phyloP scores from a whole-genome alignment of 2,888 invertebrate species.

The Micoletzkya japonica region DNA sequence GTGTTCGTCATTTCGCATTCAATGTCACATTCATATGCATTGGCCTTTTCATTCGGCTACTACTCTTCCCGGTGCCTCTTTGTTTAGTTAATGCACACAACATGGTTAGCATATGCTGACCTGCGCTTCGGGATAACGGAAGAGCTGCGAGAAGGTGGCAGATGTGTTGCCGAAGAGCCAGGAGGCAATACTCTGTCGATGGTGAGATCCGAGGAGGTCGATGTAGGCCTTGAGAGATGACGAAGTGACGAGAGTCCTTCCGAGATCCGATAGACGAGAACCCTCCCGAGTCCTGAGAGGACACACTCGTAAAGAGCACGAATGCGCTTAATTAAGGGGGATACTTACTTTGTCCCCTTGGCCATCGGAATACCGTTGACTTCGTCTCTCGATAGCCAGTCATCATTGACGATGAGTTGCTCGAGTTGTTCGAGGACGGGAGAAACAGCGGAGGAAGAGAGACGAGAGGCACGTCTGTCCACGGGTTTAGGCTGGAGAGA shows the following conservation, averaged over 20 bases:
- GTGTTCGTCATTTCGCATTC: too few species aligned
- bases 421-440: conserved; percentile 51
- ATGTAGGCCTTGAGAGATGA: conserved; percentile 54
- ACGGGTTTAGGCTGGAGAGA: conserved; percentile 35
- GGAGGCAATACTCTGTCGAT: conserved; percentile 50
- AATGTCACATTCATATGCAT: too few species aligned
- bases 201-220: conserved; percentile 50
- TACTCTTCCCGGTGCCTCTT: too few species aligned
- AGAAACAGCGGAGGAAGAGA: conserved; percentile 42
- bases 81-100: too few species aligned
- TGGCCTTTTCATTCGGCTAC: too few species aligned
- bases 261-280: conserved; percentile 51
- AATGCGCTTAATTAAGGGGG: too few species aligned
- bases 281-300: conserved; percentile 41
- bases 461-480: conserved; percentile 38
- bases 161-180: conserved; percentile 51
- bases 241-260: conserved; percentile 52
- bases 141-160: conserved; percentile 29
- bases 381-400: conserved; percentile 36
- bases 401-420: conserved; percentile 56
- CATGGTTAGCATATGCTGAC: background rate
- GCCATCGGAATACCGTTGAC: background rate
- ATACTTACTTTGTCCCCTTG: conserved; percentile 10
- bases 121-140: conserved; percentile 46
- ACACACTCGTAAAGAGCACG: too few species aligned